These are phyloP conservation scores for Drosophila birchii DNA, from an alignment of 2,888 invertebrate species.

Conservation along the genomic window DNA sequence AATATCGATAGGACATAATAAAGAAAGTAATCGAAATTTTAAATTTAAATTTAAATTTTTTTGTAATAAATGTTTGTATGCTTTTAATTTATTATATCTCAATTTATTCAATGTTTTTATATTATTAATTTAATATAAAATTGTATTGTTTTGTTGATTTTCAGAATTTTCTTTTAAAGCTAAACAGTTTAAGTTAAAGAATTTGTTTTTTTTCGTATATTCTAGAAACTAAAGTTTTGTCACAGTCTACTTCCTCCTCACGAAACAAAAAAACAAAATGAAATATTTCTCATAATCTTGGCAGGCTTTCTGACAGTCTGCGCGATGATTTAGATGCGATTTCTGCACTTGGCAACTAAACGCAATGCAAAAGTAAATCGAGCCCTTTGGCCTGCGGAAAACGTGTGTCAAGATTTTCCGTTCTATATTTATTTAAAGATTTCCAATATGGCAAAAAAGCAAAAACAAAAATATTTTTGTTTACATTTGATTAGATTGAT, in stretches of 20 bases:
- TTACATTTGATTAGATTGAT: constrained; percentile 54
- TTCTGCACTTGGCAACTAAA: constrained; percentile 61
- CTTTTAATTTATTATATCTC: background rate
- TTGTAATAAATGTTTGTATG: background rate
- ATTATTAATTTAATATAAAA: background rate
- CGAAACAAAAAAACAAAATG: background rate
- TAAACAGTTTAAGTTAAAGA: background rate
- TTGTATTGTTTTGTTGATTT: background rate
- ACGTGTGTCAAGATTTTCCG: constrained; percentile 20
- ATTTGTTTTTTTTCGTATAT: background rate
- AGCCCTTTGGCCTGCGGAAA: constrained; percentile 37
- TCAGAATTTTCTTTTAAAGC: background rate
- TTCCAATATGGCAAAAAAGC: constrained; percentile 9
- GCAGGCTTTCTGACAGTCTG: constrained; percentile 22
- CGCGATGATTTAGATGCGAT: constrained; percentile 41
- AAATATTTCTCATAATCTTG: constrained; percentile 21
- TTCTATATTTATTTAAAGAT: constrained; percentile 12
- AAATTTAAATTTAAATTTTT: background rate
- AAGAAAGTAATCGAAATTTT: background rate
- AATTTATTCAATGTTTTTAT: background rate
- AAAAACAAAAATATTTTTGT: constrained; percentile 73
- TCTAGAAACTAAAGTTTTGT: background rate
- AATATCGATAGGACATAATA: too few relatives aligned
- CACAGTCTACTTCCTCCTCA: constrained; percentile 9
- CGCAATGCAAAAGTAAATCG: constrained; percentile 21